Base-by-base conservation (phyloP, 2,888 invertebrate species). In the Agonopterix arenella region DNA sequence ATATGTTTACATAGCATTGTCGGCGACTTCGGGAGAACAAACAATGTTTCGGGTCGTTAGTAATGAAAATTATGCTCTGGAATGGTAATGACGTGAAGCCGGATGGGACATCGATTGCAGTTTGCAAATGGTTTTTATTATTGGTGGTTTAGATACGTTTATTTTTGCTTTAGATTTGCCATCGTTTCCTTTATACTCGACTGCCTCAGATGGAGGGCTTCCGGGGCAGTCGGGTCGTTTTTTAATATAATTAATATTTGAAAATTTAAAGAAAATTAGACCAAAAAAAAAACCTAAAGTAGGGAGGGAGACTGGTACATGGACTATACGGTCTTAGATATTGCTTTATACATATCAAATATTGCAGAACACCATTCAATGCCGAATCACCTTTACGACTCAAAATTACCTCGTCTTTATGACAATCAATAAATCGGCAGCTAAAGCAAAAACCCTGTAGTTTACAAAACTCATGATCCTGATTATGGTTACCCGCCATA, bases 31-130 rank as follows among this genome's bases (percentile, higher is more conserved):
- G 47, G 52, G 45, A 48, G 83, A 89, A 88, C 88, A 88, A 88
- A 89, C 88, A 89, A 74, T 80, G 82, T 82, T 75, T 84, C 76
- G 81, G 81, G 64, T 88, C 84, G 88, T 89, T 89, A 85, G 75
- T 63, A 76, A 73, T 79, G 76, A 71, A 80, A 80, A 85, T 81
- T 82, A 84, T 74, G 66, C 62, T 61, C 64, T 57, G 64, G 70
- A 42, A 16, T 44, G 48, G 44, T 85, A 84, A 84, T 80, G 79
- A 76, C 76, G 74, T 64, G n/a, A 38, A 9, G 9, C 58, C 62
- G 64, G 63, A 64, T 67, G 62, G 66, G 59, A 60, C 66, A n/a
- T 59, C 66, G 64, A 66, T 66, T 68, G 61, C 64, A 60, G 62
- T 68, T 65, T 60, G 67, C 73, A 68, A 69, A 69, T 73, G 66